phyloP scores from a whole-genome alignment of 1,140 invertebrate species.

The Epicauta chinensis region DNA sequence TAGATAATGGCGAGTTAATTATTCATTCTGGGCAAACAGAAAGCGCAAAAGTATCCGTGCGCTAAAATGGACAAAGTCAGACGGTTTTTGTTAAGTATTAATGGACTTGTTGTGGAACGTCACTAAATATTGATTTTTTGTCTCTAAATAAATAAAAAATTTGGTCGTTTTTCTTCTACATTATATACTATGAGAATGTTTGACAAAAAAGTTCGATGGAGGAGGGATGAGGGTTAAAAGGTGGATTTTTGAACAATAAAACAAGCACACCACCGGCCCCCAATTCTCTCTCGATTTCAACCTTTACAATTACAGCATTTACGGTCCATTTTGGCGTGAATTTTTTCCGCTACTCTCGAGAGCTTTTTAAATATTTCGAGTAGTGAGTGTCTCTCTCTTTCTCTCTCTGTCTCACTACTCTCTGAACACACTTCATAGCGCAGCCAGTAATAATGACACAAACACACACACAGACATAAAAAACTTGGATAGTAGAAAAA shows the following conservation, averaged over 20 bases:
- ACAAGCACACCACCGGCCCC: background rate
- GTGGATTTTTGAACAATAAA: background rate
- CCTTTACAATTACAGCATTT: constrained; percentile 13
- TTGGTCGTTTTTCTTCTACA: too few species aligned
- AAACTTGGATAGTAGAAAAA: background rate
- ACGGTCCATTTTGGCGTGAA: constrained; percentile 22
- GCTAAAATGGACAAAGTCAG: too few species aligned
- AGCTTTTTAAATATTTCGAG: constrained; percentile 24
- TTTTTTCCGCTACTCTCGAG: constrained; percentile 15
- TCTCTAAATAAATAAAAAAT: too few species aligned
- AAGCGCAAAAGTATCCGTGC: too few species aligned
- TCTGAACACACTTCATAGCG: constrained; percentile 20
- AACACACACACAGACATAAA: constrained; percentile 1
- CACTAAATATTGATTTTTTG: too few species aligned
- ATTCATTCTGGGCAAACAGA: too few species aligned
- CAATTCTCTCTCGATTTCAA: background rate
- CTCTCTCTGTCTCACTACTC: too few species aligned
- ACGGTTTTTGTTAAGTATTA: too few species aligned
- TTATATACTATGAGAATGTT: background rate
- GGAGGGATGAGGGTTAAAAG: background rate
- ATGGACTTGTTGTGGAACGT: too few species aligned
- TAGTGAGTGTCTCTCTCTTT: too few species aligned
- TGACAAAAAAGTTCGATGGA: background rate
- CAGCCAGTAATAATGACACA: constrained; percentile 25
- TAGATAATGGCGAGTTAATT: too few species aligned